Evolutionary conservation across 2,113 vertebrate species (phyloP), one percentile per base, ranked within the genome.

Genomic region (Sigmodon hispidus): DNA sequence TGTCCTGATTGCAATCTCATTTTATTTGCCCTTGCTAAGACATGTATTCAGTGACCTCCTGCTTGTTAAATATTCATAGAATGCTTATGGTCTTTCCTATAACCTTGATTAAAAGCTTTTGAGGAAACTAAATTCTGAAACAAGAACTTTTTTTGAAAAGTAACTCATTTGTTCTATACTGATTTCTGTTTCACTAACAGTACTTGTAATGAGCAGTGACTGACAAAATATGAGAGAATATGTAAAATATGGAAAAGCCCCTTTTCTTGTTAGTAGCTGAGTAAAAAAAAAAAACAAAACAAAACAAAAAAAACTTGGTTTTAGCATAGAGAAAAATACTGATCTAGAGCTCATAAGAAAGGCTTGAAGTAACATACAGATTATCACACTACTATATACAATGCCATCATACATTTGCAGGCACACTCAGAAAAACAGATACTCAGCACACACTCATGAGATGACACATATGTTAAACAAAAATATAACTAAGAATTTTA

Each of bases 11-110:
- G 93, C 96, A 98, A 98, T 98, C 98, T 98, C 97, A 98, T 98
- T 98, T 97, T 94, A 89, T 95, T 96, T 95, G 97, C 97, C 98
- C 98, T 98, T 98, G 97, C 97, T 63, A 98, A 98, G 93, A 98
- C 87, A 75, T 95, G 93, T 97, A 97, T 98, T 91, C 93, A 95
- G 50, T 10, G 93, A 98, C 98, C 98, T 98, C 97, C 91, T 97
- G 95, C 97, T 98, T 97, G 97, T 98, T 98, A 98, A 98, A 98
- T 98, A 98, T 98, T 98, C 98, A 98, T 63, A 96, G 98, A 98
- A 98, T 98, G 94, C 98, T 98, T 98, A 98, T 98, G 96, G 97
- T 97, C 96, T 98, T 98, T 98, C 93, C 96, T 95, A 98, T 98
- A 98, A 98, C 98, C 97, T 98, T 98, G 97, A 98, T 98, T 98